Evolutionary conservation across 2,797 vertebrate species (phyloP).

Genomic region (Masticophis lateralis): DNA sequence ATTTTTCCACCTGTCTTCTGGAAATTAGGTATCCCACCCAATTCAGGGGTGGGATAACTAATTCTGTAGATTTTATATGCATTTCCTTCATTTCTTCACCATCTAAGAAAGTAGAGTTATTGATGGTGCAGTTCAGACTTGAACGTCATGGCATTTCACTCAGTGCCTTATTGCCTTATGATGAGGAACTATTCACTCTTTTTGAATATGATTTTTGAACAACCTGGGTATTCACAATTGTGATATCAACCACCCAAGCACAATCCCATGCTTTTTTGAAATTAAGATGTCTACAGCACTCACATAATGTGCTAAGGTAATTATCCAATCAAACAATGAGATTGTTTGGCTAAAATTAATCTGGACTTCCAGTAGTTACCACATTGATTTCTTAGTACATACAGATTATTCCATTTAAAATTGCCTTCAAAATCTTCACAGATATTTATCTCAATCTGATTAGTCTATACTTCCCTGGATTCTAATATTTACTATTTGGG

Average conservation of each 20-base stretch:
- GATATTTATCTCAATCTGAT: not conserved
- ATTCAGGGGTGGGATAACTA: not conserved
- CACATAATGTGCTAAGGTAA: not conserved
- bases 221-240: not conserved
- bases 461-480: not conserved
- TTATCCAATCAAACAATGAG: not conserved
- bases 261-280: not conserved
- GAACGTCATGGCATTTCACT: not conserved
- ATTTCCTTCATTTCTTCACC: not conserved
- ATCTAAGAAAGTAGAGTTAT: not conserved
- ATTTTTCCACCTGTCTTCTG: not conserved
- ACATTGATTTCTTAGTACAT: not conserved
- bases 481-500: not conserved
- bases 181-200: not conserved
- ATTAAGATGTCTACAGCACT: not conserved
- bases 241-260: not conserved
- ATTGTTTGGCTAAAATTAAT: not conserved
- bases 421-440: not conserved
- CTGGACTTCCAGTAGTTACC: not conserved
- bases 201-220: not conserved
- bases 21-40: not conserved
- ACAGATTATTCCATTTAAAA: not conserved
- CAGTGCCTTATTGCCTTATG: not conserved
- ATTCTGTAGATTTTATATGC: not conserved
- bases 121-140: not conserved